Conservation (phyloP, 2,797 vertebrate species). For the Acipenser ruthenus region DNA sequence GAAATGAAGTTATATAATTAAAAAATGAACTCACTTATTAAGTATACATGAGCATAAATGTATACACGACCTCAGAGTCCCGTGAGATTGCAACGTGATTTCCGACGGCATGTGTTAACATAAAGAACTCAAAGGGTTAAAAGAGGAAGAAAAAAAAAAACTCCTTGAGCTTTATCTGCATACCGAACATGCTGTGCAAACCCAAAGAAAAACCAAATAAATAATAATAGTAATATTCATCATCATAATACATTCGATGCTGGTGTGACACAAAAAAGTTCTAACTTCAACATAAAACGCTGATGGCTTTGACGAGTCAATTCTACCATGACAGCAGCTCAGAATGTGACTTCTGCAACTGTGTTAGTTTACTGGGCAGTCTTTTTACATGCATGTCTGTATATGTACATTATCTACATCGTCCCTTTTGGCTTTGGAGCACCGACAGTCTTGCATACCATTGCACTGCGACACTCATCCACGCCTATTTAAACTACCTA, state of each 20-base stretch:
- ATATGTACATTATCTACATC: slow-evolving; percentile 1
- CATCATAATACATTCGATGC: slow-evolving; percentile 39
- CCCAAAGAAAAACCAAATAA: slow-evolving; percentile 22
- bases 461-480: neutral
- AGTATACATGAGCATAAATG: too few species aligned
- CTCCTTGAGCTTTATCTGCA: slow-evolving; percentile 35
- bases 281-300: slow-evolving; percentile 38
- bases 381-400: neutral
- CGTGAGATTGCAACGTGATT: too few species aligned
- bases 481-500: slow-evolving; percentile 1
- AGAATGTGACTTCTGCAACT: neutral
- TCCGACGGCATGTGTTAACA: too few species aligned
- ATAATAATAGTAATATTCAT: slow-evolving; percentile 41
- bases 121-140: slow-evolving; percentile 54
- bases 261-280: slow-evolving; percentile 34
- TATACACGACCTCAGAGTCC: too few species aligned
- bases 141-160: slow-evolving; percentile 64
- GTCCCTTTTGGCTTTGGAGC: neutral
- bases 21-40: too few species aligned
- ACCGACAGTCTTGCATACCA: too few species aligned
- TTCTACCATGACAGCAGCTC: slow-evolving; percentile 10
- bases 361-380: neutral
- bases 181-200: neutral
- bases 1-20: too few species aligned
- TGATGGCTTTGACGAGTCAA: slow-evolving; percentile 24